phyloP scores from a whole-genome alignment of 2,888 invertebrate species.

The Macrophya alboannulata region DNA sequence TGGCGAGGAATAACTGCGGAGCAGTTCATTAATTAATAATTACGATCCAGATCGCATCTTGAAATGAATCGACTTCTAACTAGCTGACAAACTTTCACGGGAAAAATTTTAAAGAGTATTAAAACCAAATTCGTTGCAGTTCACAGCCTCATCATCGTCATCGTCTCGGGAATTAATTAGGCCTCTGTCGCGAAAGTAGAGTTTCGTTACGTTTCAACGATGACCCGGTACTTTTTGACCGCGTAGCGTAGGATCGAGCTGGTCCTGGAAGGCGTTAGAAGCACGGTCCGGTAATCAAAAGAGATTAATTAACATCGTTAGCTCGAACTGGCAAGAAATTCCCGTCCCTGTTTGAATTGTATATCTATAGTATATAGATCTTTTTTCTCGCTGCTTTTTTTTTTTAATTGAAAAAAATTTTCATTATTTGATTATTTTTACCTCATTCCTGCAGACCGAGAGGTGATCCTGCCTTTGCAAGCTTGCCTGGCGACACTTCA shows the following conservation, averaged over 20 bases:
- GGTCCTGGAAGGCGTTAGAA: constrained; percentile 24
- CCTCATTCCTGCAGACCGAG: constrained; percentile 1
- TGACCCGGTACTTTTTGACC: not conserved
- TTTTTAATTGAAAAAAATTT: no score
- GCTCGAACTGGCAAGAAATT: not conserved
- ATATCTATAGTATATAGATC: not conserved
- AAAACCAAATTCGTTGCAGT: constrained; percentile 14
- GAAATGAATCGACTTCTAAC: not conserved
- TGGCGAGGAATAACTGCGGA: not conserved
- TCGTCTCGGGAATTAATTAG: not conserved
- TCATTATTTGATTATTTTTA: no score
- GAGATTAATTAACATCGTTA: constrained; percentile 52
- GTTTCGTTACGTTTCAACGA: not conserved
- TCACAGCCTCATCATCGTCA: not conserved
- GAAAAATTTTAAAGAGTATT: constrained; percentile 15
- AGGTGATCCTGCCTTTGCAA: constrained; percentile 21
- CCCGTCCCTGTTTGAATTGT: constrained; percentile 17
- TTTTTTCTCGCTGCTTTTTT: constrained; percentile 26
- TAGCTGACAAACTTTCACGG: constrained; percentile 37
- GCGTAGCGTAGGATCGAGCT: not conserved
- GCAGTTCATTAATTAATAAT: constrained; percentile 5
- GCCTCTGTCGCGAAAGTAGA: not conserved
- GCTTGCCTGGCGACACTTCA: constrained; percentile 45
- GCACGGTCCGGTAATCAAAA: constrained; percentile 30
- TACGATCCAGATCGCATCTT: constrained; percentile 3